A percentile compares a stretch with the other conserved stretches of the same genome.
Evolutionary conservation across 2,888 invertebrate species (phyloP).

Genomic region (Tenthredo amoena): DNA sequence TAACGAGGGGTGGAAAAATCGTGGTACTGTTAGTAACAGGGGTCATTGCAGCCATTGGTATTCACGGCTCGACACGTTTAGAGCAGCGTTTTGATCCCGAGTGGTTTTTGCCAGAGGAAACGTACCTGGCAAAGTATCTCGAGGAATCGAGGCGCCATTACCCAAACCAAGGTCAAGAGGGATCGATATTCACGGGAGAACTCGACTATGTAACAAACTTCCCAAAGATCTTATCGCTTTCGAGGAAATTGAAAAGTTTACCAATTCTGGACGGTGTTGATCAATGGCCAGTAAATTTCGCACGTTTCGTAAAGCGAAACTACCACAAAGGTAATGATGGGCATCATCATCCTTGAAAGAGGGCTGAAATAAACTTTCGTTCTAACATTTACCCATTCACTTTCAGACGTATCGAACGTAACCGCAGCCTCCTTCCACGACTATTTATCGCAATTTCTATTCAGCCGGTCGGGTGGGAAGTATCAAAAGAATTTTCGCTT

Average conservation of each 20-base stretch:
- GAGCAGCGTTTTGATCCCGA: constrained; percentile 89
- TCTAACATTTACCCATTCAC: constrained; percentile 44
- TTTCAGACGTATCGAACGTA: constrained; percentile 76
- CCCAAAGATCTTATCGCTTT: constrained; percentile 80
- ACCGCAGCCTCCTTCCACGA: constrained; percentile 77
- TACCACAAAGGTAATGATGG: constrained; percentile 79
- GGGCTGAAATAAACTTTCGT: neutral
- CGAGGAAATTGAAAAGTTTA: constrained; percentile 79
- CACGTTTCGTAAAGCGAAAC: constrained; percentile 81
- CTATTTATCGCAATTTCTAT: constrained; percentile 86
- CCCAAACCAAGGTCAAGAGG: constrained; percentile 84
- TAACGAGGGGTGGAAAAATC: constrained; percentile 84
- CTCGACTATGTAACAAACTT: constrained; percentile 84
- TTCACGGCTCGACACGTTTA: constrained; percentile 82
- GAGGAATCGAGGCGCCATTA: constrained; percentile 81
- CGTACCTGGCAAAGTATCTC: constrained; percentile 84
- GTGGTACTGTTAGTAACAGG: constrained; percentile 82
- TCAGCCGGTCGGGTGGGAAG: constrained; percentile 84
- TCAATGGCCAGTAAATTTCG: constrained; percentile 85
- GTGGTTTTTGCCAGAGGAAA: constrained; percentile 88
- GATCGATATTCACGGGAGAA: constrained; percentile 84
- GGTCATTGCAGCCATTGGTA: constrained; percentile 82
- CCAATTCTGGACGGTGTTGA: constrained; percentile 80
- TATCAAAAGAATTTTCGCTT: constrained; percentile 86
- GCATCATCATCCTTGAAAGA: neutral